Evolutionary conservation across 2,888 invertebrate genomes (phyloP).

Genomic region (Chymomyza fuscimana): DNA sequence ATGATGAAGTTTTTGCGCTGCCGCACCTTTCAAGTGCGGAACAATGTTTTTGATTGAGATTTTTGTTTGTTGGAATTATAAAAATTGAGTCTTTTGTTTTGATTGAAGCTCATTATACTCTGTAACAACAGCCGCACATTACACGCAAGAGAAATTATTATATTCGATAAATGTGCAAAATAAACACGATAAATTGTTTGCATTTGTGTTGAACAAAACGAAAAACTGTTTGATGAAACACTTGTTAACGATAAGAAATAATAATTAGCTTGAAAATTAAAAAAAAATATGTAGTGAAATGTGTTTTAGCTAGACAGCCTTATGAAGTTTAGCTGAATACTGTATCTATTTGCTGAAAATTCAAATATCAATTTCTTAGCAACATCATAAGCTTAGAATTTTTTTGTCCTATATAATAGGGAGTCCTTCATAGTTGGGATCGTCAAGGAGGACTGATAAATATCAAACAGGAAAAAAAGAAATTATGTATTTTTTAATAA

Average conservation of each 20-base stretch:
- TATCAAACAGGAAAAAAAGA: no score
- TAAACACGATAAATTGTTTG: conserved; percentile 4
- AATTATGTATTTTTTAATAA: no score
- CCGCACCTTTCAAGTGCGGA: not conserved
- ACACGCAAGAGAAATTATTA: not conserved
- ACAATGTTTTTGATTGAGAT: not conserved
- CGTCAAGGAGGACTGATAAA: no score
- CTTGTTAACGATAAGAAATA: not conserved
- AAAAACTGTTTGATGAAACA: not conserved
- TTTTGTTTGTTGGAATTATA: not conserved
- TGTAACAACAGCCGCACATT: conserved; percentile 30
- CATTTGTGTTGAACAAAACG: not conserved
- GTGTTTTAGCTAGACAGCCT: no score
- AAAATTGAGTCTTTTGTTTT: conserved; percentile 26
- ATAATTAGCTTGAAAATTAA: not conserved
- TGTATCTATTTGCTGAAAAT: no score
- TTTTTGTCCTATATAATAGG: no score
- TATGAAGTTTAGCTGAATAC: no score
- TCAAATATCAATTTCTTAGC: no score
- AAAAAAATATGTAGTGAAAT: no score
- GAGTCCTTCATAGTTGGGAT: no score
- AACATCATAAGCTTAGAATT: no score
- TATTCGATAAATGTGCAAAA: not conserved
- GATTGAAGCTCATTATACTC: conserved; percentile 8
- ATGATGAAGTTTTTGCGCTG: not conserved